Evolutionary conservation across 2,113 vertebrate species (phyloP), one percentile per base, ranked within the genome.

Genomic region (Pipra filicauda): DNA sequence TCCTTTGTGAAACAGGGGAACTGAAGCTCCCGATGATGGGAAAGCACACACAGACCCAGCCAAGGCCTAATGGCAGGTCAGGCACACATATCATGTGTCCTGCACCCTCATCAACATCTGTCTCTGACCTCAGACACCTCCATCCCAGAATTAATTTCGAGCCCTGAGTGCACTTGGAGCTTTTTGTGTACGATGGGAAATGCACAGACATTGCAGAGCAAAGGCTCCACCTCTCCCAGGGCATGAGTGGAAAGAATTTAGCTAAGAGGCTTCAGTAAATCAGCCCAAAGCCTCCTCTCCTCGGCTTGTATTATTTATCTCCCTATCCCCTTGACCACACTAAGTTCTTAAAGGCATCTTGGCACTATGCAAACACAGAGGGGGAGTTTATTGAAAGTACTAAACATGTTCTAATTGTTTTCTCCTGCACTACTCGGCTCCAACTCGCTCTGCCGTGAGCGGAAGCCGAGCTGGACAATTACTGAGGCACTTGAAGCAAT

Each of bases 281-380:
- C 95, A 95, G 76, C 79, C 58, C 2, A 0, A 94, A 94, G 87
- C 87, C 80, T 90, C 86, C 88, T 92, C 69, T 95, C 79, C 73
- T 95, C 3, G 0, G 61, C 58, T 85, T 92, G 9, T 84, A 94
- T 95, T 96, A 96, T 96, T 95, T 91, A 96, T 95, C 91, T 95
- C 83, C 65, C 93, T 46, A 95, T 92, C 93, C 88, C 70, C 86
- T 93, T 89, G 91, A 94, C 93, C 93, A 94, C 95, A 87, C 66
- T 96, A 84, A 86, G 91, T 92, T 93, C 91, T 75, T 89, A 97
- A 96, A 93, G 83, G 88, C 91, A 93, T 95, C 85, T 96, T 96
- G 93, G 91, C 93, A 94, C 49, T 49, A 46, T 23, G 87, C 77
- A 91, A 95, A 91, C 92, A 91, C 48, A 72, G 71, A 95, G 66